Evolutionary conservation across 1,140 invertebrate species (phyloP).

Genomic region (Magallana angulata): DNA sequence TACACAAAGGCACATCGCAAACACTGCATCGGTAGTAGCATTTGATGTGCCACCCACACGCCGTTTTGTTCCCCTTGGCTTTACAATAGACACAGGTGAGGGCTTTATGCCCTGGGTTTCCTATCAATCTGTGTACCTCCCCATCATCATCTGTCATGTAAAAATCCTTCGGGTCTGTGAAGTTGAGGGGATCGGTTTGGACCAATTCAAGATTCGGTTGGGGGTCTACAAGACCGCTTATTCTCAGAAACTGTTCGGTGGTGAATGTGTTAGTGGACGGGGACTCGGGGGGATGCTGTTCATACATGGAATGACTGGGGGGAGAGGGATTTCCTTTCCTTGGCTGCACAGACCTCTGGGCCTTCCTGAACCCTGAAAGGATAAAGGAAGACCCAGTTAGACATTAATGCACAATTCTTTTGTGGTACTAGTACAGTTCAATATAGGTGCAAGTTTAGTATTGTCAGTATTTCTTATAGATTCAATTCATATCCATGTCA

Average conservation of each 20-base stretch:
- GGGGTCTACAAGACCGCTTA: not conserved
- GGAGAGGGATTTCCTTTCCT: conserved; percentile 17
- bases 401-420: not conserved
- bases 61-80: conserved; percentile 39
- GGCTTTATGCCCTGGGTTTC: conserved; percentile 48
- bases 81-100: conserved; percentile 50
- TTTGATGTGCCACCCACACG: conserved; percentile 52
- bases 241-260: not conserved
- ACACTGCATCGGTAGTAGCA: conserved; percentile 50
- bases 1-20: conserved; percentile 53
- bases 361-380: conserved; percentile 40
- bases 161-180: not conserved
- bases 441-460: too few species aligned
- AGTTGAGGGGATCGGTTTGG: not conserved
- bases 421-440: too few species aligned
- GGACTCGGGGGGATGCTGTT: not conserved
- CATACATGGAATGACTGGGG: not conserved
- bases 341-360: not conserved
- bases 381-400: conserved; percentile 40
- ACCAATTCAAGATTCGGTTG: not conserved
- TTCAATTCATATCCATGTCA: too few species aligned
- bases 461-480: too few species aligned
- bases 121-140: conserved; percentile 40
- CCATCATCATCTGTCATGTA: not conserved
- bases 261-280: not conserved